Base-by-base conservation (phyloP, 2,797 vertebrate genomes). In the Aselliscus stoliczkanus region DNA sequence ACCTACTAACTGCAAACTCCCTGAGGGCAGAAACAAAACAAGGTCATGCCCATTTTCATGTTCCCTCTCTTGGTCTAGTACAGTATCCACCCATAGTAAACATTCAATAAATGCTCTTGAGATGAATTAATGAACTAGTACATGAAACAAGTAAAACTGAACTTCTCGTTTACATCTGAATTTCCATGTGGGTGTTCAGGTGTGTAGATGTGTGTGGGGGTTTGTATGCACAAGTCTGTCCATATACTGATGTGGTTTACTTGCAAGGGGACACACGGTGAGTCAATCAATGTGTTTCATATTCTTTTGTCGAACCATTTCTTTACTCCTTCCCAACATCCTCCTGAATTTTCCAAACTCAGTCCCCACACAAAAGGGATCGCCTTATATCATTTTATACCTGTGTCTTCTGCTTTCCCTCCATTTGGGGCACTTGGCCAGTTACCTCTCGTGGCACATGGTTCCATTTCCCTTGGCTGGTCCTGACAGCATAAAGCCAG, bases 201-300 rank as follows among this genome's bases (percentile, higher is more conserved):
- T 27, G 15, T 25, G 21, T 13, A 34, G 15, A 25, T 44, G 29
- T 64, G 29, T 42, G 75, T 21, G 6, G 6, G 14, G 23, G 5
- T 44, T 12, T 52, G 39, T 34, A 2, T 20, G 54, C 73, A 13
- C 11, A 11, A 0, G 0, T 10, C 4, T 4, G 4, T 65, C 39
- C 82, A 7, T 0, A 23, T 9, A 11, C 31, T 6, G 4, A 42
- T 6, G n/a, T 4, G 50, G 47, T 50, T 82, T 62, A 44, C 54
- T 50, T 72, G 20, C 31, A 56, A 83, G n/a, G 15, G 37, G 34
- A n/a, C 52, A 75, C 11, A 25, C 4, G 4, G 18, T 62, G 23
- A 93, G 10, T 25, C n/a, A 29, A n/a, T 62, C 42, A 56, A 9
- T 34, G 50, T 27, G 9, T 44, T 90, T 60, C 73, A 34, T 5